Evolutionary conservation across 2,113 vertebrate genomes (phyloP), one percentile per base, ranked within the genome.

Genomic region (Callaeas wilsoni): DNA sequence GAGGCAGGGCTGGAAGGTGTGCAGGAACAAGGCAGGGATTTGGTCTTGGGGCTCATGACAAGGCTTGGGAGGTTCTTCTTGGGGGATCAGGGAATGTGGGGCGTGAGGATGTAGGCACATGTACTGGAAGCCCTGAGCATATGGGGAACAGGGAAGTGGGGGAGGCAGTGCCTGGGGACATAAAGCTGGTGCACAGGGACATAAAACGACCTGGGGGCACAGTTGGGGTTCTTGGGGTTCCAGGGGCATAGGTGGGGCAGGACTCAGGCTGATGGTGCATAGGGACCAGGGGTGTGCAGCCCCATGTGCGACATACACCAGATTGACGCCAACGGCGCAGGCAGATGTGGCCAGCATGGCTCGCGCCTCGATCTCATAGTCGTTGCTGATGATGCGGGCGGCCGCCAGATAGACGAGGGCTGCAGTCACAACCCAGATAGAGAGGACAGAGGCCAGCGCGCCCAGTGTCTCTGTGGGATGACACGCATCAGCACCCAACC

Each of bases 401-500:
- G 99, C 98, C 16, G 99, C 99, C 93, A 99, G 98, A 82, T 99
- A 99, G 60, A 99, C 98, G 16, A 99, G 98, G 44, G 98, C 98
- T 5, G 98, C 99, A 0, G 99, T 99, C 65, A 99, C 99, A 3
- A 99, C 98, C 99, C 99, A 99, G 96, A 99, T 99, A 85, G 99
- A 99, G 57, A 99, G 94, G 85, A 99, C 98, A 0, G 99, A 99
- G 87, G 98, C 97, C 96, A 99, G 90, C 0, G 99, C 99, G 11
- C 99, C 99, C 70, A 99, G 97, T 12, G 98, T 99, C 97, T 99
- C 99, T 99, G 97, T 1, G 19, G 86, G 79, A 83, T 4, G 4
- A 33, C 52, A 60, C 33, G 14, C 0, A 0, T 98, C 41, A 96
- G 97, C 9, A 5, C 10, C 49, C 30, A 3, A 5, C 20, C 37